phyloP scores from a whole-genome alignment of 2,888 invertebrate genomes.

The Pyrrhia umbra region DNA sequence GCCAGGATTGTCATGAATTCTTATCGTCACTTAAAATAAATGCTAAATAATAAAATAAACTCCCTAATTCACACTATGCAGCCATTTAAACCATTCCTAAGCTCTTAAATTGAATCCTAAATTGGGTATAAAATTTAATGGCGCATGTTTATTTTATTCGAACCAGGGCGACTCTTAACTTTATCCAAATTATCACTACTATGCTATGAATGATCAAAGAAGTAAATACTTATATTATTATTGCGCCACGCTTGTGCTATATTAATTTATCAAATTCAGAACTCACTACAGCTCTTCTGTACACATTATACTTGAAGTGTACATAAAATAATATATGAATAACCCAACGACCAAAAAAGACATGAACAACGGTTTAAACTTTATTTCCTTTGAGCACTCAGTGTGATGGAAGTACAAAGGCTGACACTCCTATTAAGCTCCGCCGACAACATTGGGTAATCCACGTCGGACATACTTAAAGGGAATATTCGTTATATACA shows the following conservation, averaged over 20 bases:
- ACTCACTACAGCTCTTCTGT: conserved; percentile 25
- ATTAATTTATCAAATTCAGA: too few relatives aligned
- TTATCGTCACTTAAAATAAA: conserved; percentile 7
- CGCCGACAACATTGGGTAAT: conserved; percentile 44
- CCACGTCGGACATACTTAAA: conserved; percentile 37
- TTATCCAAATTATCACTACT: too few relatives aligned
- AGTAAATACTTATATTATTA: too few relatives aligned
- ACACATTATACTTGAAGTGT: conserved; percentile 38
- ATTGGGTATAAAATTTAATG: not conserved
- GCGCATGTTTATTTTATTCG: not conserved
- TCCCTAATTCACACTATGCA: conserved; percentile 5
- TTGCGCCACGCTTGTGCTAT: too few relatives aligned
- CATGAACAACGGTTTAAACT: conserved; percentile 44
- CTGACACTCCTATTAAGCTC: conserved; percentile 48
- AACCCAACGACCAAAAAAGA: conserved; percentile 37
- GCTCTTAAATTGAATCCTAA: not conserved
- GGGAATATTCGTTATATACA: conserved; percentile 36
- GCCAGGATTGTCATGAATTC: conserved; percentile 9
- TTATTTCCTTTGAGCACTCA: conserved; percentile 57
- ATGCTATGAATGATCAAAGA: too few relatives aligned
- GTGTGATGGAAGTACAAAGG: conserved; percentile 50
- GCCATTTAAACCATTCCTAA: conserved; percentile 4
- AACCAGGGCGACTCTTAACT: too few relatives aligned
- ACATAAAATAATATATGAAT: conserved; percentile 50
- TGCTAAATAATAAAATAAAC: not conserved